These are phyloP conservation scores for Synergus umbraculus DNA, from an alignment of 2,888 invertebrate genomes.

Conservation along the genomic window DNA sequence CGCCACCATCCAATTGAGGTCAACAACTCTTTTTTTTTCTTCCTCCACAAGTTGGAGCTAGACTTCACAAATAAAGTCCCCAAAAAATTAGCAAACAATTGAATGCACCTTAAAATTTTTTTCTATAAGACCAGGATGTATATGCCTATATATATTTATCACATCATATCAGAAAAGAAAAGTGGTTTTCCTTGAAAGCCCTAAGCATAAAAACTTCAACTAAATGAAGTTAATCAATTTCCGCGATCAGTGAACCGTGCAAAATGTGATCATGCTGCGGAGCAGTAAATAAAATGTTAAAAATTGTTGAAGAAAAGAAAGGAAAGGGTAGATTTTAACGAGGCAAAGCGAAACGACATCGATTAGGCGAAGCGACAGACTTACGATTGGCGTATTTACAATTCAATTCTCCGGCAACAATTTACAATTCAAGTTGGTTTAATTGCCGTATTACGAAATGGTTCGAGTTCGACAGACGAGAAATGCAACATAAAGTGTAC, in stretches of 20 bases:
- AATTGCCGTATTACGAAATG: conserved; percentile 56
- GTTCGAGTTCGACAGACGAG: conserved; percentile 44
- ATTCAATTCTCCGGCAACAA: neutral
- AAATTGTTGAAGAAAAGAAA: neutral
- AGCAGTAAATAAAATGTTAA: neutral
- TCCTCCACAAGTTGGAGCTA: neutral
- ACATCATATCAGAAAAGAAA: neutral
- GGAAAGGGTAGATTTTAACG: conserved; percentile 37
- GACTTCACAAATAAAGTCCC: neutral
- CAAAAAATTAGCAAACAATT: neutral
- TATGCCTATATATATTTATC: no score
- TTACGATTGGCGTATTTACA: conserved; percentile 50
- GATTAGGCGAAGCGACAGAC: conserved; percentile 22
- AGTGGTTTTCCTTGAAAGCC: conserved; percentile 9
- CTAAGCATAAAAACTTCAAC: neutral
- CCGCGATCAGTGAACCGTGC: conserved; percentile 8
- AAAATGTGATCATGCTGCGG: conserved; percentile 1
- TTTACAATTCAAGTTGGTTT: conserved; percentile 24
- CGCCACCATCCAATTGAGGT: conserved; percentile 5
- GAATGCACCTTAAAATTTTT: neutral
- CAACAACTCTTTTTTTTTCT: neutral
- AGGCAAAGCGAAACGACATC: conserved; percentile 12
- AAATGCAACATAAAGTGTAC: conserved; percentile 43
- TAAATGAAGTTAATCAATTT: conserved; percentile 38
- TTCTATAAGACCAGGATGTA: neutral